Evolutionary conservation across 2,113 vertebrate species (phyloP), one percentile per base, ranked within the genome.

Genomic region (pig (Sus scrofa)): DNA sequence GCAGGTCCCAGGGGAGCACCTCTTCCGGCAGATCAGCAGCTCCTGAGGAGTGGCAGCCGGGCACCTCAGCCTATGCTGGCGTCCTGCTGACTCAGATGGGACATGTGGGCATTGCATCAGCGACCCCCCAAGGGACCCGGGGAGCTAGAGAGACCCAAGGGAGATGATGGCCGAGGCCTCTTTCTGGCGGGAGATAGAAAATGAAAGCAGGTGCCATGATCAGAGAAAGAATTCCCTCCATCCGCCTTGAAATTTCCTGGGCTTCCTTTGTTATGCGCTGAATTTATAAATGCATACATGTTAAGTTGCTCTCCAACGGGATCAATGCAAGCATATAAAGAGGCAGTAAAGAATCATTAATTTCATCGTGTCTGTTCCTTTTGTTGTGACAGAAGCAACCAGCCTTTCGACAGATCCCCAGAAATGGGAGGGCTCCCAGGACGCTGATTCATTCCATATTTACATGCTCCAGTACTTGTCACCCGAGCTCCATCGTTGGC

Each of bases 321-420:
- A 58, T 3, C 20, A 60, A 58, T 50, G 62, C 22, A 34, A 85
- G 56, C 26, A 2, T 2, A 4, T 26, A 1, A 60, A 83, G 9
- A 62, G 32, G 27, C 44, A 22, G 5, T 22, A 5, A n/a, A 67
- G 79, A 89, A 18, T 54, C 85, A 37, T 14, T 34, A 6, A 26
- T 86, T 89, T 32, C 78, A 24, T 70, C 91, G 30, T 20, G 19
- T 58, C 67, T 44, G 15, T 75, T 75, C 65, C 50, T 79, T 68
- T 34, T 27, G 32, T 79, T 91, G 65, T 73, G 90, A 70, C 95
- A 84, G 86, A 67, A 77, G 32, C 94, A 74, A 71, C n/a, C 83
- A 52, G 65, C 39, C 52, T 92, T 91, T 14, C 11, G 1, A 88
- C n/a, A 63, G 78, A 84, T 67, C 75, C 30, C 77, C 65, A 39